phyloP scores from a whole-genome alignment of 2,113 vertebrate species.

The Clupea harengus region DNA sequence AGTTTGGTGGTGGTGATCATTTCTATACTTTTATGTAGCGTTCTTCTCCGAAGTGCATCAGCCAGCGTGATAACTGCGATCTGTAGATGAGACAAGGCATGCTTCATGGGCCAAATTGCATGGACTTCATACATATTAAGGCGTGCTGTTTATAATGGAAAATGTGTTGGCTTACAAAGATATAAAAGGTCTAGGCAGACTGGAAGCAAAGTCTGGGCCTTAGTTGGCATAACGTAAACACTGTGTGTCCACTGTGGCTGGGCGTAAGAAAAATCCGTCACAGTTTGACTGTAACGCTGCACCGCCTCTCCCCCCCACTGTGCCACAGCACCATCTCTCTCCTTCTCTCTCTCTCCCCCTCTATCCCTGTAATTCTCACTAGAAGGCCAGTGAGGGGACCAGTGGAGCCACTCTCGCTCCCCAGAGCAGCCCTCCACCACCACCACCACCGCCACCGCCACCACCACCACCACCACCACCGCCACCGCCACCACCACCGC shows the following conservation, averaged over 20 bases:
- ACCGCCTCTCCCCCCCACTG: background rate
- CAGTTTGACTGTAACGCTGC: constrained; percentile 5
- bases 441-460: background rate
- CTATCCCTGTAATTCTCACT: background rate
- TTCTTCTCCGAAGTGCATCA: background rate
- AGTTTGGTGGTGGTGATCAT: background rate
- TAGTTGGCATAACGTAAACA: background rate
- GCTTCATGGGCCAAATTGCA: background rate
- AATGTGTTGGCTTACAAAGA: background rate
- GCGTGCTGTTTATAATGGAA: background rate
- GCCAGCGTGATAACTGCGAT: background rate
- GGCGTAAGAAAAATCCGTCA: constrained; percentile 9
- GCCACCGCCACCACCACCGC: background rate
- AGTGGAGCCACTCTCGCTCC: background rate
- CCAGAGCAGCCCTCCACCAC: background rate
- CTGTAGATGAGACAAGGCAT: background rate
- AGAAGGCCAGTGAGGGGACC: background rate
- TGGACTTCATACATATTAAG: background rate
- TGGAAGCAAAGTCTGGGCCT: background rate
- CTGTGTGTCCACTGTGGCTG: background rate
- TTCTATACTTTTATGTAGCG: background rate
- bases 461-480: constrained; percentile 37
- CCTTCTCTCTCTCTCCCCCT: background rate
- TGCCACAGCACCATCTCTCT: background rate
- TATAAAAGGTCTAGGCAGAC: background rate